Evolutionary conservation across 2,113 vertebrate species (phyloP), one percentile per base, ranked within the genome.

Genomic region (Tachycineta bicolor): DNA sequence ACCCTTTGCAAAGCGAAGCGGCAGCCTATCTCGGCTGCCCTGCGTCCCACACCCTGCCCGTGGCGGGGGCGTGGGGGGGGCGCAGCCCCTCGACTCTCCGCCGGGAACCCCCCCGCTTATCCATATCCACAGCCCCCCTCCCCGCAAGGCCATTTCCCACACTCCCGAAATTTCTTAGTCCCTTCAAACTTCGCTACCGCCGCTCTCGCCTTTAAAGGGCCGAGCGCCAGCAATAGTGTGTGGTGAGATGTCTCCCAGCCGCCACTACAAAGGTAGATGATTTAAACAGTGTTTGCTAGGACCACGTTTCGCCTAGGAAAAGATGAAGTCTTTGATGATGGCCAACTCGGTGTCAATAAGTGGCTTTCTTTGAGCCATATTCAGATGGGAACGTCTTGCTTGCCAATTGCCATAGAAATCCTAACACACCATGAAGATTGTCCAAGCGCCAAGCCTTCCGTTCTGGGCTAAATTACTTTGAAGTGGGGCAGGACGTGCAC

Each of bases 351-450:
- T 98, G 98, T 98, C 98, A 98, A 97, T 99, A 98, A 98, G 98
- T 98, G 98, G 97, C 98, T 98, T 98, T 98, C 98, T 97, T 97
- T 97, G 95, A 98, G 97, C 98, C 98, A 98, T 98, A 98, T 98
- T 99, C 98, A 98, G 98, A 99, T 98, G 98, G 96, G 98, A 98
- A 98, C 97, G 98, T 98, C 98, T 98, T 98, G 97, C 97, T 98
- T 97, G 98, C 98, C 98, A 98, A 98, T 98, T 98, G 98, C 99
- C 98, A 99, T 98, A 99, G 99, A 99, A 98, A 98, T 99, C 98
- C 97, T 98, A 99, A 99, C 98, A 98, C 98, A 98, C 99, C 99
- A 98, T 99, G 99, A 99, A 99, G 98, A 98, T 97, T 98, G 98
- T 98, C 98, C 98, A 98, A 99, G 98, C 98, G 97, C 98, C 98